Percentiles rank a stretch among this genome's conserved stretches.
Evolutionary conservation across 2,888 invertebrate species (phyloP).

Genomic region (Lasioglossum pauxillum): DNA sequence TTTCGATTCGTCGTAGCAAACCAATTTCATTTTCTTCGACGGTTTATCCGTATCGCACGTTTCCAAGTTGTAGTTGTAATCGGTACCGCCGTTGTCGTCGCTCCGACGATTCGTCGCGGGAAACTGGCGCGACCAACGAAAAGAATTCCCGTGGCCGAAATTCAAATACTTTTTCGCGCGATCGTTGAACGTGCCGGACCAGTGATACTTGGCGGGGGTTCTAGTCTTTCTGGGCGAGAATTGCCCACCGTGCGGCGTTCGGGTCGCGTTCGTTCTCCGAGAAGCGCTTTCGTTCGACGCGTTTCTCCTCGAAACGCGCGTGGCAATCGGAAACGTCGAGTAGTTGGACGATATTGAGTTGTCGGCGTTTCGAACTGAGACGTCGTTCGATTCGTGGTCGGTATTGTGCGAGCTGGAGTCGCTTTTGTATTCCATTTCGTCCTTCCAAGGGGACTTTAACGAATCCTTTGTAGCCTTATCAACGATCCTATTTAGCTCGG

Average conservation of each 20-base stretch:
- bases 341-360: neutral
- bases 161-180: conserved; percentile 6
- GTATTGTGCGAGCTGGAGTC: conserved; percentile 37
- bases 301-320: neutral
- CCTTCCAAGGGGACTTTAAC: conserved; percentile 71
- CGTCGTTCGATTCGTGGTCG: conserved; percentile 34
- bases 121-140: neutral
- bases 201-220: conserved; percentile 71
- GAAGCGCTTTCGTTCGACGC: neutral
- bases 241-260: too few species aligned
- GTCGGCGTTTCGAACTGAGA: neutral
- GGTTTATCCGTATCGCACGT: conserved; percentile 57
- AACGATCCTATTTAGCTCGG: conserved; percentile 38
- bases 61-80: conserved; percentile 61
- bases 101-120: neutral
- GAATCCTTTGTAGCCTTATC: conserved; percentile 35
- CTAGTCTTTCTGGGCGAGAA: conserved; percentile 62
- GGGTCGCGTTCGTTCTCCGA: neutral
- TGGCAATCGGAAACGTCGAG: neutral
- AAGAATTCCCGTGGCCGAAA: neutral
- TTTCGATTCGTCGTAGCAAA: conserved; percentile 53
- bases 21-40: conserved; percentile 61
- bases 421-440: conserved; percentile 38
- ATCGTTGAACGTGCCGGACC: conserved; percentile 75
- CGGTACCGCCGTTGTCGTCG: neutral